phyloP scores from a whole-genome alignment of 2,113 vertebrate genomes.

The Hymenochirus boettgeri region DNA sequence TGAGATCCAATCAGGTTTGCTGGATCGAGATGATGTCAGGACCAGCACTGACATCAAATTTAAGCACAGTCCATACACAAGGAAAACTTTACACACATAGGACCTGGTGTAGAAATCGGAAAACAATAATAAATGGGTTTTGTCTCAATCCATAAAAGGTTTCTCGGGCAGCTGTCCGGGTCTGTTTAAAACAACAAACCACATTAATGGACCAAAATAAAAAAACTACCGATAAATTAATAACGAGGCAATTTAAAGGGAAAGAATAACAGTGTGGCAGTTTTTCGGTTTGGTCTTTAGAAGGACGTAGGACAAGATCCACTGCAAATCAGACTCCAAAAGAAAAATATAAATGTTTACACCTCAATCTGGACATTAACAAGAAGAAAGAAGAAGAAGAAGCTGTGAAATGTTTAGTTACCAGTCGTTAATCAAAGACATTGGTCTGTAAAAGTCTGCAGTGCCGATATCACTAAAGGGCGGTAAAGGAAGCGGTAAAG shows the following conservation, averaged over 20 bases:
- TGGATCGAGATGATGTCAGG: too few species aligned
- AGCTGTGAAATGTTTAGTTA: neutral
- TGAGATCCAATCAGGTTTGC: too few species aligned
- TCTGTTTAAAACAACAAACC: constrained; percentile 42
- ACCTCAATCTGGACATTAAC: constrained; percentile 3
- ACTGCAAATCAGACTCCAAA: constrained; percentile 36
- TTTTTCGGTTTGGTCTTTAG: constrained; percentile 35
- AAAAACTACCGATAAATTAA: too few species aligned
- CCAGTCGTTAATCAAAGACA: neutral
- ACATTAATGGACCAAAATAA: constrained; percentile 1
- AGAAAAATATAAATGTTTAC: constrained; percentile 11
- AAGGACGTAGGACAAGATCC: constrained; percentile 8
- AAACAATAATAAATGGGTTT: too few species aligned
- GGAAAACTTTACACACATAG: too few species aligned
- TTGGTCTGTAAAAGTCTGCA: neutral
- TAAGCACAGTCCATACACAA: too few species aligned
- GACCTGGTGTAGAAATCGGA: too few species aligned
- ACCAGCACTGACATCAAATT: too few species aligned
- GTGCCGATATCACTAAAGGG: neutral
- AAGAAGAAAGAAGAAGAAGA: too few species aligned
- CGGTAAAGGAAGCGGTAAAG: neutral
- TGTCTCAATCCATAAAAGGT: too few species aligned
- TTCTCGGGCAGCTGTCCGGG: constrained; percentile 20
- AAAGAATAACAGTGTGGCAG: neutral
- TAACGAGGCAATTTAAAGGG: neutral